Conservation (phyloP, 2,113 vertebrate genomes). For the Trichomycterus rosablanca region DNA sequence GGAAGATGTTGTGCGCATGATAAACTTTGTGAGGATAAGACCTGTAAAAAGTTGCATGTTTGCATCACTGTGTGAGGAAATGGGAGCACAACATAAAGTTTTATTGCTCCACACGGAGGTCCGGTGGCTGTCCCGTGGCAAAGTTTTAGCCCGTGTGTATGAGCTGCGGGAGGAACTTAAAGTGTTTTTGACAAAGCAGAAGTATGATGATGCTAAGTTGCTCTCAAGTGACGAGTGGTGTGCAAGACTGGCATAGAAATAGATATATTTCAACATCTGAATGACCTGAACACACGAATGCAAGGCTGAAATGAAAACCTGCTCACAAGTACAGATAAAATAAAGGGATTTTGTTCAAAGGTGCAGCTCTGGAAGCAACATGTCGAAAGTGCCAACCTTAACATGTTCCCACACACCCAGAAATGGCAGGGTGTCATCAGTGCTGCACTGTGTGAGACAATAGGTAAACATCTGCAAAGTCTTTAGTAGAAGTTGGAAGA, state of each 20-base stretch:
- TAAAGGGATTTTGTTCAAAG: slow-evolving; percentile 41
- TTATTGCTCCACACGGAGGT: not conserved
- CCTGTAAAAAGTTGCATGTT: not conserved
- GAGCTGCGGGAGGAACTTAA: slow-evolving; percentile 3
- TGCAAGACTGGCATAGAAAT: slow-evolving; percentile 6
- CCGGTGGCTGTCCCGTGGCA: not conserved
- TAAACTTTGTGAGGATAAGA: not conserved
- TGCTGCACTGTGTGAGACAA: slow-evolving; percentile 33
- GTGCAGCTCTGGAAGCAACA: slow-evolving; percentile 36
- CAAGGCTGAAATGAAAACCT: slow-evolving; percentile 40
- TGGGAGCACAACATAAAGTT: not conserved
- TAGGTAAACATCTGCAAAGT: slow-evolving; percentile 17
- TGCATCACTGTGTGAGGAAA: not conserved
- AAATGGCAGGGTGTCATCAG: slow-evolving; percentile 17
- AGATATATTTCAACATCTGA: slow-evolving; percentile 35
- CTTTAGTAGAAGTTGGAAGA: not conserved
- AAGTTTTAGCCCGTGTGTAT: not conserved
- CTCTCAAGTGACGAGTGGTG: not conserved
- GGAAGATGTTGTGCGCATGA: not conserved
- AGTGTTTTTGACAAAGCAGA: not conserved
- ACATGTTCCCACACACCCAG: slow-evolving; percentile 6
- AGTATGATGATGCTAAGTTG: not conserved
- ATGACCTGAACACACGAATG: slow-evolving; percentile 40
- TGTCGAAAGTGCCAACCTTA: slow-evolving; percentile 26
- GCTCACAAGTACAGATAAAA: slow-evolving; percentile 40